These are phyloP conservation scores for Rhynchophorus ferrugineus DNA, from an alignment of 1,140 invertebrate species.

Conservation along the genomic window DNA sequence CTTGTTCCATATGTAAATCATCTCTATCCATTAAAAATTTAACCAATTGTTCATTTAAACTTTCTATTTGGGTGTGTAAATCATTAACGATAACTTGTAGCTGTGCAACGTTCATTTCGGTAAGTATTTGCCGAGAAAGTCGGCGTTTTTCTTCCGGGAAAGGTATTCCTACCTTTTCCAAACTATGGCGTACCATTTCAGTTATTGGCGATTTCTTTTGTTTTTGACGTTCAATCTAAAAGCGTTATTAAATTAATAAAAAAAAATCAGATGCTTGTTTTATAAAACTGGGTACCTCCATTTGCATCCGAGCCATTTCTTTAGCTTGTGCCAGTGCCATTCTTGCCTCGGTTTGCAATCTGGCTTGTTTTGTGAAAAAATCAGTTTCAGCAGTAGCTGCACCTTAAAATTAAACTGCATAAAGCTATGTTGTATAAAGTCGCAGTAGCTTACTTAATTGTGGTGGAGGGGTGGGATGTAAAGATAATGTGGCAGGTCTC, in stretches of 20 bases:
- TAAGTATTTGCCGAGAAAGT: constrained; percentile 73
- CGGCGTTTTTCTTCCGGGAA: constrained; percentile 73
- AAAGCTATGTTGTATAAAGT: not conserved
- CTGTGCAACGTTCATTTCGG: constrained; percentile 91
- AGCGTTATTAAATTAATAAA: no score
- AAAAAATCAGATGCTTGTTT: constrained; percentile 6
- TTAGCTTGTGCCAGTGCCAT: constrained; percentile 84
- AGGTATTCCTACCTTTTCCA: constrained; percentile 76
- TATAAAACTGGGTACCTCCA: constrained; percentile 58
- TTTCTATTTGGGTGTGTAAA: constrained; percentile 87
- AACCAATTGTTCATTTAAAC: constrained; percentile 80
- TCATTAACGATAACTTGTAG: constrained; percentile 92
- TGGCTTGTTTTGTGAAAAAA: constrained; percentile 73
- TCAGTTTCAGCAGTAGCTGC: constrained; percentile 48
- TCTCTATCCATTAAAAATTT: constrained; percentile 80
- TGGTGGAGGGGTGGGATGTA: constrained; percentile 28
- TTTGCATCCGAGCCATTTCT: constrained; percentile 88
- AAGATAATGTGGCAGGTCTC: constrained; percentile 36
- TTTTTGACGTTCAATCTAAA: constrained; percentile 62
- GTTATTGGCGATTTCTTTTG: constrained; percentile 78
- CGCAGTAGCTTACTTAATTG: constrained; percentile 3
- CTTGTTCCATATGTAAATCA: constrained; percentile 94
- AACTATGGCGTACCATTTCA: constrained; percentile 68
- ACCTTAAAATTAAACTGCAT: constrained; percentile 1
- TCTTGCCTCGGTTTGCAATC: constrained; percentile 81